Base-by-base conservation (phyloP, 1,140 invertebrate genomes). In the Sinella curviseta region DNA sequence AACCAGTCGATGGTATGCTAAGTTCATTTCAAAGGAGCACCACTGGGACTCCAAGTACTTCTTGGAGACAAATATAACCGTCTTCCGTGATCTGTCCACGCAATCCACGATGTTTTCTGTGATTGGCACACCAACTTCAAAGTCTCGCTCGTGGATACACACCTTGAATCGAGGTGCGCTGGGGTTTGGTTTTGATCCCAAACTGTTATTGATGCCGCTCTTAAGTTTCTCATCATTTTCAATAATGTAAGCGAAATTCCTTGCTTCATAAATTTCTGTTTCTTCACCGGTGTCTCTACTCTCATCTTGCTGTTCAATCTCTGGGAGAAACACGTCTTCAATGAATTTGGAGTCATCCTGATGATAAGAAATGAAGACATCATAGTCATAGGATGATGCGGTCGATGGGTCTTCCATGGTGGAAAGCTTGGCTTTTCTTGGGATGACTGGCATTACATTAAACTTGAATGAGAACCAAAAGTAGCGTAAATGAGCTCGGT, bases 11-110 rank as follows among this genome's bases (percentile, higher is more conserved):
- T 91, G 90, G 81, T 92, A 90, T 0, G 90, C 90, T 36, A 92
- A 83, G 85, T 91, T 90, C 89, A 91, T 90, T 85, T 92, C 91
- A 82, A 91, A 92, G 77, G 90, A 89, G 85, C 91, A 92, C 91
- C 91, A 92, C 70, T 91, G 90, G 73, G 90, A 91, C 0, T 88
- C 84, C 12, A 92, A 82, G 82, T 91, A 92, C 39, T 88, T 86
- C 26, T 88, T 86, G 0, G 90, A 91, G 8, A 92, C 87, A 17
- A 92, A 87, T 24, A 91, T 84, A 85, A 91, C 87, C 0, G 91
- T 87, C 0, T 87, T 87, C n/a, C 88, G 86, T 0, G 90, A 91
- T 3, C 88, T 86, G 81, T 91, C 90, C 88, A 92, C 91, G 80
- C 89, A 90, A 0, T 89, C 89, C 0, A 92, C 89, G 70, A 92